phyloP scores from a whole-genome alignment of 2,888 invertebrate species.

The Bibio marci region DNA sequence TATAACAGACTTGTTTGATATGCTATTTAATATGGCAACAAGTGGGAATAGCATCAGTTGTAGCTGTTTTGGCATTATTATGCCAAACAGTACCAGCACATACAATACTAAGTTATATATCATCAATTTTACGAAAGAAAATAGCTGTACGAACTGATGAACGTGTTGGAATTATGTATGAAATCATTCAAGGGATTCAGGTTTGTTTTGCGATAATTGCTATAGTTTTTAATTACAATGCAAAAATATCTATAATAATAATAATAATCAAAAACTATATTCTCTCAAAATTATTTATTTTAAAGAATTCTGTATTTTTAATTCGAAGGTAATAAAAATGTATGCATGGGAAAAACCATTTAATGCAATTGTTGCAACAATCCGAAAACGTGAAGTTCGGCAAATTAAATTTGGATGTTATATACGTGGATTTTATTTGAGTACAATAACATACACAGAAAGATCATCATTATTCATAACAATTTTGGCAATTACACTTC shows the following conservation, averaged over 20 bases:
- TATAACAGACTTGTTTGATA: conserved; percentile 29
- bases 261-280: conserved; percentile 13
- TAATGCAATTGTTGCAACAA: conserved; percentile 57
- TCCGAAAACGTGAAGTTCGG: conserved; percentile 50
- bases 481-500: conserved; percentile 55
- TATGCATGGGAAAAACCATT: conserved; percentile 93
- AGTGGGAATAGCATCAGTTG: conserved; percentile 53
- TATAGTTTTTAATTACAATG: too few relatives aligned
- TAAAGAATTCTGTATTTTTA: not conserved
- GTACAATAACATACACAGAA: conserved; percentile 51
- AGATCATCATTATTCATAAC: conserved; percentile 70
- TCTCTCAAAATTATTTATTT: too few relatives aligned
- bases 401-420: conserved; percentile 45
- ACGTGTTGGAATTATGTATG: conserved; percentile 84
- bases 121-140: conserved; percentile 39
- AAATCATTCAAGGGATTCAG: conserved; percentile 84
- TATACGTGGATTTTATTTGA: conserved; percentile 46
- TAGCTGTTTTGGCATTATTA: conserved; percentile 63
- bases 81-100: conserved; percentile 70
- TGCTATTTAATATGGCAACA: conserved; percentile 61
- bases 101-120: conserved; percentile 30
- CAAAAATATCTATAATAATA: too few relatives aligned
- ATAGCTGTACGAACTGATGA: conserved; percentile 79
- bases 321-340: conserved; percentile 92
- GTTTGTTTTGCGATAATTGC: conserved; percentile 33